Base-by-base conservation (phyloP, 2,888 invertebrate genomes). In the Cephalotes varians region DNA sequence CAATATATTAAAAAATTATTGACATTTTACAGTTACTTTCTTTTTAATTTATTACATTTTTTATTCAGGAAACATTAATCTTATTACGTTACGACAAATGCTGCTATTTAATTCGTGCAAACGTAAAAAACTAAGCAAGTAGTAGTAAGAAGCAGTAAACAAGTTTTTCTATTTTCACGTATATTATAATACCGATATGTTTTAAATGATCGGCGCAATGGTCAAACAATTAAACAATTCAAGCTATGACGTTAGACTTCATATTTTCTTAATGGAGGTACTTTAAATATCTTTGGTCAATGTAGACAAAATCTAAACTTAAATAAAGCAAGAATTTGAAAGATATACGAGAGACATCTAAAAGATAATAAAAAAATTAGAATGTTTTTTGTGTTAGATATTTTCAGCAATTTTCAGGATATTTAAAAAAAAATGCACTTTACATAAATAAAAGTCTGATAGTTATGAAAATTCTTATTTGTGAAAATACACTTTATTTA, bases 271-370 rank as follows among this genome's bases (percentile, higher is more conserved):
- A 37, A 12, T 25, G 37, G n/a, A n/a, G n/a, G n/a, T n/a, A n/a
- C n/a, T 28, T 40, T 54, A 56, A 72, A n/a, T n/a, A n/a, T n/a
- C n/a, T n/a, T n/a, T n/a, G 2, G 37, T 56, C 25, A 72, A 40
- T 34, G 5, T 1, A 28, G 7, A 12, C 6, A 72, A 56, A 72
- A 72, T 1, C 12, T 40, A 72, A 40, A 72, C 3, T 40, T 72
- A 56, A 72, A 56, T 4, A 56, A 56, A 28, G 0, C 3, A 71
- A 25, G 4, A 34, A 34, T 69, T 21, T 21, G 7, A 6, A 5
- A 44, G 18, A 69, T 69, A 51, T 34, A 21, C 2, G 28, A 54
- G 1, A 54, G 0, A 2, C 4, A 21, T 15, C 9, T 71, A 6
- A 25, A 21, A 71, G 21, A 31, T 47, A 6, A 21, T 34, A 9